A percentile compares a stretch with the other conserved stretches of the same genome.
Conservation (phyloP, 1,140 invertebrate species). For the Drosophila persimilis region DNA sequence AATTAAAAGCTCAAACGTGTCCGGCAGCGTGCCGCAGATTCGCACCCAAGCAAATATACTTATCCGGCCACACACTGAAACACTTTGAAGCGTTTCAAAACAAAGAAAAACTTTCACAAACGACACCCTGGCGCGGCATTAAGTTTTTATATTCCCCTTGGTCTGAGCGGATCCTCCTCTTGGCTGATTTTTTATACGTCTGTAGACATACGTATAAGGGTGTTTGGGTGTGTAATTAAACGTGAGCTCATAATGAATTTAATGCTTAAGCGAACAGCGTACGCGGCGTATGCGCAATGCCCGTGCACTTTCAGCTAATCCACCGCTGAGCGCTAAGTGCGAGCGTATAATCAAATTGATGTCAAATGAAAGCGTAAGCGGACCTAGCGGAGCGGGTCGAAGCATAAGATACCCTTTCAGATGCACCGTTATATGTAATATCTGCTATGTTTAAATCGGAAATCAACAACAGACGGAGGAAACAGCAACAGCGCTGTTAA, state of each 20-base stretch:
- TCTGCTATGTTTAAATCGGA: no score
- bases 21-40: slow-evolving; percentile 42
- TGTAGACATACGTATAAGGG: no score
- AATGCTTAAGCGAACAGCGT: slow-evolving; percentile 52
- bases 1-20: slow-evolving; percentile 64
- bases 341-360: slow-evolving; percentile 69
- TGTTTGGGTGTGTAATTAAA: slow-evolving; percentile 66
- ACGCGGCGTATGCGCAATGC: slow-evolving; percentile 50
- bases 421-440: no score
- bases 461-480: no score
- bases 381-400: no score
- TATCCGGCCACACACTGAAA: slow-evolving; percentile 15
- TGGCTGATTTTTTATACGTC: background rate
- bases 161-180: background rate
- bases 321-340: slow-evolving; percentile 44
- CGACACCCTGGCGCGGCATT: slow-evolving; percentile 39
- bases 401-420: no score
- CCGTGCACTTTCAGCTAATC: slow-evolving; percentile 60
- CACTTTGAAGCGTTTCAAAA: slow-evolving; percentile 59
- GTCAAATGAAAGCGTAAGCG: slow-evolving; percentile 6
- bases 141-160: slow-evolving; percentile 36
- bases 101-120: slow-evolving; percentile 54
- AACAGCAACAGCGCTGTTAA: no score
- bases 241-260: slow-evolving; percentile 61
- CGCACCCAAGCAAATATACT: slow-evolving; percentile 24